These are phyloP conservation scores for Trachelus tabidus DNA, from an alignment of 2,888 invertebrate species.

Conservation along the genomic window DNA sequence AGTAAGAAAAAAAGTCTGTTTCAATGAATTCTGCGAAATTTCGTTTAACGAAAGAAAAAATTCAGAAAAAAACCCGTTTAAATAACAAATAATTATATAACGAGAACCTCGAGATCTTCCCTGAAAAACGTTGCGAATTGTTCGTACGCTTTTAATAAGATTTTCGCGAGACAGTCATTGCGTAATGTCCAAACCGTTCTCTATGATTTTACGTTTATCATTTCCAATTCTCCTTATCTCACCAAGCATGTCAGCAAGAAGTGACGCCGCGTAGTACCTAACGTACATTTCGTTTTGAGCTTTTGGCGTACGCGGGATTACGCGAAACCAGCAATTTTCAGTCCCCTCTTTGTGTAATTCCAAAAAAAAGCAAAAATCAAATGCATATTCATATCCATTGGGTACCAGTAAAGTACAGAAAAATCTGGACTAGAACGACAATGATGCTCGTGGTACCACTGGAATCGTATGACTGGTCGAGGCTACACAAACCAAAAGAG, in stretches of 20 bases:
- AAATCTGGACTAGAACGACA: background rate
- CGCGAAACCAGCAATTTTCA: background rate
- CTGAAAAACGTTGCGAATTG: background rate
- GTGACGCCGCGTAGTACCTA: background rate
- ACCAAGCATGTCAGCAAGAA: background rate
- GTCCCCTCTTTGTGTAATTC: background rate
- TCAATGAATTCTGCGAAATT: background rate
- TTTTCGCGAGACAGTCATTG: background rate
- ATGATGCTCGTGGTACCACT: background rate
- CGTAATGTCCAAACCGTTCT: background rate
- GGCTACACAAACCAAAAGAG: conserved; percentile 8
- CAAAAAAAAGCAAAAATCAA: background rate
- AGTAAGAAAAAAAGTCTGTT: background rate
- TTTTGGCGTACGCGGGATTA: background rate
- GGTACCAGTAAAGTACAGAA: background rate
- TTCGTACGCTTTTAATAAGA: background rate
- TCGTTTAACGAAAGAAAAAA: too few species aligned
- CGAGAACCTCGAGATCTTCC: background rate
- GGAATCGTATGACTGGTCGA: background rate
- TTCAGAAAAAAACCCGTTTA: background rate
- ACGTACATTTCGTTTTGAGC: background rate
- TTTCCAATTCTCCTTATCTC: background rate
- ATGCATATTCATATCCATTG: background rate
- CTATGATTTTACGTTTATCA: background rate
- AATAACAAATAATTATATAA: background rate